Evolutionary conservation across 2,888 invertebrate genomes (phyloP), one percentile per base, ranked within the genome.

Genomic region (Spicauda simplicius): DNA sequence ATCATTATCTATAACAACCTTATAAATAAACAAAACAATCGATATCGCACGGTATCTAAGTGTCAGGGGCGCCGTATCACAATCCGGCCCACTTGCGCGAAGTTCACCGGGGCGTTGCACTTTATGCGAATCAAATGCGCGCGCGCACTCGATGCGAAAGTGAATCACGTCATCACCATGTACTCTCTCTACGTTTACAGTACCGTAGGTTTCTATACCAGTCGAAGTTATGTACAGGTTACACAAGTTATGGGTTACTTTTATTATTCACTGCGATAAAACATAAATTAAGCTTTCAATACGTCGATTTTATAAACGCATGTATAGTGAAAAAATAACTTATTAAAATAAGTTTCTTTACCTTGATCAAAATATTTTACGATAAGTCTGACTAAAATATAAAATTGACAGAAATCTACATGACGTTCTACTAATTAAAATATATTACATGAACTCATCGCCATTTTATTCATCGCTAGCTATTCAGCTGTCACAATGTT

Each of bases 31-130:
- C 41, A 59, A 45, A n/a, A 48, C 14, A 25, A 37, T 64, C 30
- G 53, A 59, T 65, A 65, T 59, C 45, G 64, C 50, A 59, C 48
- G 61, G 10, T 60, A 33, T 60, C 37, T 52, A 52, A 67, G 56
- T 67, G 56, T 67, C 62, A 67, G 61, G 67, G 67, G 53, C 64
- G 55, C 57, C 20, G 56, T 63, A 65, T 67, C 57, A 19, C 69
- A 73, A 70, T 72, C 70, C 71, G 84, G 81, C 83, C 83, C 82
- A 86, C 82, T 88, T 87, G 83, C 83, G 81, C 84, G 88, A 91
- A 91, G 91, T 91, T 91, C 91, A 91, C 73, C 84, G 77, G 91
- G 90, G 82, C 91, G 80, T 88, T 91, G 92, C 90, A 90, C 91
- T 90, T 85, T 86, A 85, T 82, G 82, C 80, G 81, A 82, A 80